These are phyloP conservation scores for Thalassophryne amazonica DNA, from an alignment of 2,797 vertebrate genomes.

Conservation along the genomic window DNA sequence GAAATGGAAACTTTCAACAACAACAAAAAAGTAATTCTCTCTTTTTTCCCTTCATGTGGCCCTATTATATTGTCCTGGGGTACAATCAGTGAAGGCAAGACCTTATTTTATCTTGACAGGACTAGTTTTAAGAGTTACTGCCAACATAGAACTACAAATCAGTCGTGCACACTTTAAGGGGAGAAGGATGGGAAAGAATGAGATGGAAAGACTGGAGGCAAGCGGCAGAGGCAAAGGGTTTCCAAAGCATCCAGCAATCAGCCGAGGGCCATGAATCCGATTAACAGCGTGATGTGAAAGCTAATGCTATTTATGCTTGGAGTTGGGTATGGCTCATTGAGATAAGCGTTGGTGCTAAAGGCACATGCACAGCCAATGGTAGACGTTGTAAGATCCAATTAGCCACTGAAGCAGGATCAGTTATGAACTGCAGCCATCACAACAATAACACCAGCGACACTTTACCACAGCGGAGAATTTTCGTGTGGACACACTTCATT, in stretches of 20 bases:
- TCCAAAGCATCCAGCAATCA: constrained; percentile 26
- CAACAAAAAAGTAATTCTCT: too few relatives aligned
- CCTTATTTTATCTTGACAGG: constrained; percentile 25
- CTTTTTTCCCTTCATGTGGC: too few relatives aligned
- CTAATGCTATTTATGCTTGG: constrained; percentile 51
- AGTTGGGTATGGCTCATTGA: constrained; percentile 49
- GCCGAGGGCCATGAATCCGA: constrained; percentile 60
- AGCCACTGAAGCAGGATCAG: constrained; percentile 25
- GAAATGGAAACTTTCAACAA: too few relatives aligned
- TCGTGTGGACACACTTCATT: constrained; percentile 8
- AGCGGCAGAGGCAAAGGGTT: constrained; percentile 12
- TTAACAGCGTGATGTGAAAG: constrained; percentile 58
- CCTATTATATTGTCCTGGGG: too few relatives aligned
- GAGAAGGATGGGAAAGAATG: neutral
- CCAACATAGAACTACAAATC: constrained; percentile 17
- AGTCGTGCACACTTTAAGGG: too few relatives aligned
- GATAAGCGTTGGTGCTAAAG: constrained; percentile 54
- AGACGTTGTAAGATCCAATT: constrained; percentile 51
- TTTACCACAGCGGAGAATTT: constrained; percentile 5
- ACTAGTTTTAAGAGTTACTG: neutral
- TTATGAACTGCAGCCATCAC: neutral
- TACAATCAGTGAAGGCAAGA: neutral
- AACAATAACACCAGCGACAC: neutral
- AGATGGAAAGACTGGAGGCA: constrained; percentile 17
- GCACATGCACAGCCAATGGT: constrained; percentile 32